Evolutionary conservation across 2,113 vertebrate species (phyloP).

Genomic region (Bucco capensis): DNA sequence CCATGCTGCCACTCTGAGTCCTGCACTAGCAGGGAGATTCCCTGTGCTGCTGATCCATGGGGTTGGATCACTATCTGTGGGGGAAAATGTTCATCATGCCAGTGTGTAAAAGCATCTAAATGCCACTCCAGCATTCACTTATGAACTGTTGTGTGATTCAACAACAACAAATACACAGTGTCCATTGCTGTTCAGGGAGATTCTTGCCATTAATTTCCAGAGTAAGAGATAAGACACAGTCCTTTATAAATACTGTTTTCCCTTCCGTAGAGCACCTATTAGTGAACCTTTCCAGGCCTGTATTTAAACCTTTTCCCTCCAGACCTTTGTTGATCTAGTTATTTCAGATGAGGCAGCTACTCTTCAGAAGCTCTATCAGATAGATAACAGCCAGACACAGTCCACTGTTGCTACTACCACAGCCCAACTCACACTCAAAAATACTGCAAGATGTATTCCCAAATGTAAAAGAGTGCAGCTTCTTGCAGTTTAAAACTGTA

Average conservation of each 20-base stretch:
- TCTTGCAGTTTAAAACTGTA: not conserved
- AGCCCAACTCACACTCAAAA: not conserved
- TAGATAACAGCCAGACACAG: not conserved
- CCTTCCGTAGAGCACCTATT: not conserved
- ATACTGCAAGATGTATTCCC: not conserved
- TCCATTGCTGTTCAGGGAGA: not conserved
- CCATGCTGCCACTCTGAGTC: not conserved
- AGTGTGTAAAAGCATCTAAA: not conserved
- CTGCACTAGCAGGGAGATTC: not conserved
- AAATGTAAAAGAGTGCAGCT: not conserved
- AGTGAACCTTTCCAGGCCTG: not conserved
- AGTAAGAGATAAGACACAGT: not conserved
- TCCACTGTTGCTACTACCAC: not conserved
- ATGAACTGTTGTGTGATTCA: not conserved
- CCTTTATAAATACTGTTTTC: not conserved
- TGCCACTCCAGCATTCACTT: not conserved
- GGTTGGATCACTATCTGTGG: not conserved
- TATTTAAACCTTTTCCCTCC: not conserved
- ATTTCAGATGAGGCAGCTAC: not conserved
- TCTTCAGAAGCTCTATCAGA: not conserved
- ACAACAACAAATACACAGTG: not conserved
- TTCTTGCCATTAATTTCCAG: not conserved
- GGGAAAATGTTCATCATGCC: rapidly evolving
- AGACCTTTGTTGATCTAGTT: not conserved
- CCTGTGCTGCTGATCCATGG: not conserved